Conservation (phyloP, 2,888 invertebrate genomes). For the Phengaris arion region DNA sequence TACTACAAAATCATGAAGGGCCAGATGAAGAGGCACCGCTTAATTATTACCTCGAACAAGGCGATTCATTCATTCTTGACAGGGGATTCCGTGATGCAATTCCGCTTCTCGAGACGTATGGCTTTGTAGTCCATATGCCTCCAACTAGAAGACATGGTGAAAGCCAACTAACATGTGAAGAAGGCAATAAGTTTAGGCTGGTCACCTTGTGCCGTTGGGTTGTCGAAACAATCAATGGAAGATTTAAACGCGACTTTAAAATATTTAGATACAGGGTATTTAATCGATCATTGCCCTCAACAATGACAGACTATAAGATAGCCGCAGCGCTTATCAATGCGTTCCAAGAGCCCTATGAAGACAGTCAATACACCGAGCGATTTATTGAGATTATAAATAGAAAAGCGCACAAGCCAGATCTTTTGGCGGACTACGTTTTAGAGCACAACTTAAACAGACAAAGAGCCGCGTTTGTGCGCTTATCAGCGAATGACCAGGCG, state of each 20-base stretch:
- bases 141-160: slow-evolving; percentile 31
- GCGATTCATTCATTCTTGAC: neutral
- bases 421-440: slow-evolving; percentile 23
- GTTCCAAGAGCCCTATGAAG: slow-evolving; percentile 30
- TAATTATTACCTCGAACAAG: slow-evolving; percentile 33
- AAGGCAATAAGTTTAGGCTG: slow-evolving; percentile 36
- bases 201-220: slow-evolving; percentile 38
- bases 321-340: slow-evolving; percentile 36
- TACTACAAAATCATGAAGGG: slow-evolving; percentile 31
- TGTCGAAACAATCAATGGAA: slow-evolving; percentile 36
- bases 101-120: neutral
- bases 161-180: slow-evolving; percentile 33
- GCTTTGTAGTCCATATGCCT: slow-evolving; percentile 35
- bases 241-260: slow-evolving; percentile 36
- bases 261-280: slow-evolving; percentile 36
- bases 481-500: too few relatives aligned
- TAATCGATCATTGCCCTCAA: slow-evolving; percentile 31
- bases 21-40: slow-evolving; percentile 32
- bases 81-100: neutral
- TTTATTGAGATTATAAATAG: slow-evolving; percentile 24
- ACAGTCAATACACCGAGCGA: neutral
- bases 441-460: slow-evolving; percentile 24
- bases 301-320: slow-evolving; percentile 35
- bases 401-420: neutral
- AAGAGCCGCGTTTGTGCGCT: too few relatives aligned